A percentile compares a stretch with the other conserved stretches of the same genome.
These are phyloP conservation scores for Neoitamus cyanurus DNA, from an alignment of 2,888 invertebrate genomes.

Conservation along the genomic window DNA sequence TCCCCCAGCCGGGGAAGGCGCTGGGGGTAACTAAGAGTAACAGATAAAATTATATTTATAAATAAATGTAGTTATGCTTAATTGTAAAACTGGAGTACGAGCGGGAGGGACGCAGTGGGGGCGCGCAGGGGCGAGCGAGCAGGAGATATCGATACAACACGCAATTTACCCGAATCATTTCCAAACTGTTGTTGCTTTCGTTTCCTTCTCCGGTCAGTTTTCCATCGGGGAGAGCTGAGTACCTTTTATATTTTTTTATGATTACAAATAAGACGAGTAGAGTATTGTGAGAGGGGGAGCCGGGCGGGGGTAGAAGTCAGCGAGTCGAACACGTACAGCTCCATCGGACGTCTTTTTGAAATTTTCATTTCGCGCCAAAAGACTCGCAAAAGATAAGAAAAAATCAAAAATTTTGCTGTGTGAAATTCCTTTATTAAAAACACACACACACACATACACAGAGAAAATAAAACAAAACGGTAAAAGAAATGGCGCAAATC, in stretches of 20 bases:
- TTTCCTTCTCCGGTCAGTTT: neutral
- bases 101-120: neutral
- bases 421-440: no score
- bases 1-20: neutral
- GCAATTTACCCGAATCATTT: neutral
- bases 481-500: neutral
- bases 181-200: neutral
- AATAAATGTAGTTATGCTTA: slow-evolving; percentile 40
- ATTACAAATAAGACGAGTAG: neutral
- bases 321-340: no score
- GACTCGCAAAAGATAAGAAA: no score
- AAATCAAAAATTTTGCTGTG: no score
- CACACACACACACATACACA: neutral
- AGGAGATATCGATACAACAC: neutral
- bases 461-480: neutral
- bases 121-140: neutral
- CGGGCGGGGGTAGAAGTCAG: no score
- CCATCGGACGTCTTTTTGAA: no score
- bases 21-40: neutral
- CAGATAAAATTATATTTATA: slow-evolving; percentile 18
- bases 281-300: no score
- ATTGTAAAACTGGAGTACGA: slow-evolving; percentile 17
- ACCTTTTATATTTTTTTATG: slow-evolving; percentile 18
- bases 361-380: no score
- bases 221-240: neutral